phyloP scores from a whole-genome alignment of 2,797 vertebrate species.

The Botia almorhae region DNA sequence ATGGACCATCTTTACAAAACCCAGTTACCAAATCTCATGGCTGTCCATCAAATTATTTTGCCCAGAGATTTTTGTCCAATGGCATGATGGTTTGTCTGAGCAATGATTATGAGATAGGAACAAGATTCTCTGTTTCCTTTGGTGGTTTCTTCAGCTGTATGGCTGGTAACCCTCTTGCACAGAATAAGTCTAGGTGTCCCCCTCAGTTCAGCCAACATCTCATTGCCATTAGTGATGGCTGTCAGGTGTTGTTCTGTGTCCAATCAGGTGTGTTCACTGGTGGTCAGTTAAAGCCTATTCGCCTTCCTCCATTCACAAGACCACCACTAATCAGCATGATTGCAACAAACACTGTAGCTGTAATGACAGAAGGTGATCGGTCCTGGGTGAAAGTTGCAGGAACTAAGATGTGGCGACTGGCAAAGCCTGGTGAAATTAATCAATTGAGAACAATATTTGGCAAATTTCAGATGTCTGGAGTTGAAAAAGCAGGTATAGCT shows the following conservation, averaged over 20 bases:
- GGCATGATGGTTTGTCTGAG: conserved; percentile 83
- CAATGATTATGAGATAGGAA: conserved; percentile 80
- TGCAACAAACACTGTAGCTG: conserved; percentile 80
- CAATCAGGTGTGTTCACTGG: conserved; percentile 82
- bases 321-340: conserved; percentile 73
- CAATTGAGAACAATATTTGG: conserved; percentile 56
- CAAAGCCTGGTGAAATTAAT: conserved; percentile 69
- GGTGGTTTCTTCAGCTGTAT: conserved; percentile 91
- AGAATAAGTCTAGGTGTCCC: conserved; percentile 75
- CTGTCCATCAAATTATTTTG: conserved; percentile 78
- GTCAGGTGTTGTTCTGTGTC: conserved; percentile 88
- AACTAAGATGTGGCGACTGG: conserved; percentile 81
- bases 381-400: conserved; percentile 82
- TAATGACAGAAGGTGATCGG: conserved; percentile 76
- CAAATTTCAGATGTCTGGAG: conserved; percentile 41
- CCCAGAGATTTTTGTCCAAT: conserved; percentile 78
- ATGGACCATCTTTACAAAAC: conserved; percentile 72
- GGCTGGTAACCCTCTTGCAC: conserved; percentile 79
- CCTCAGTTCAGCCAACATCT: conserved; percentile 87
- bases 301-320: conserved; percentile 84
- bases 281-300: conserved; percentile 75
- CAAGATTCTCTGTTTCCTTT: conserved; percentile 78
- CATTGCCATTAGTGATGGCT: conserved; percentile 85
- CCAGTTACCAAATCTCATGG: conserved; percentile 76
- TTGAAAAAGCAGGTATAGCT: conserved; percentile 66